These are phyloP conservation scores for Dipodomys stephensi DNA, from an alignment of 2,113 vertebrate species.

Conservation along the genomic window DNA sequence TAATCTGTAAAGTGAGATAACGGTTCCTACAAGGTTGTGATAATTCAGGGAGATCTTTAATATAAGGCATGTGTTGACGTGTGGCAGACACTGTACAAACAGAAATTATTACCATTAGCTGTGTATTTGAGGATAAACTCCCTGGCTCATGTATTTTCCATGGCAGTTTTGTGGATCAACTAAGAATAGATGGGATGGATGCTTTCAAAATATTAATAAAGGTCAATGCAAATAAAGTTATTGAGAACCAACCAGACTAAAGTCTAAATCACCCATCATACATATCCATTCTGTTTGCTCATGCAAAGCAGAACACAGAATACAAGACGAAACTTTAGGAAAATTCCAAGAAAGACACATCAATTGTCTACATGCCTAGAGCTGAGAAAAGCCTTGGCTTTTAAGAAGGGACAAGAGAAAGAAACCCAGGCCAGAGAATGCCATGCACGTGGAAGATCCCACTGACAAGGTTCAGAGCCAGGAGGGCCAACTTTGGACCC, in stretches of 20 bases:
- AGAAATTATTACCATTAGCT: slow-evolving; percentile 19
- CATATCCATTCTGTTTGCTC: slow-evolving; percentile 57
- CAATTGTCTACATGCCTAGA: neutral
- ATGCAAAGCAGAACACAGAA: slow-evolving; percentile 42
- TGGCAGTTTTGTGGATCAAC: slow-evolving; percentile 47
- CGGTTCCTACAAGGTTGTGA: neutral
- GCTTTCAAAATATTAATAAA: slow-evolving; percentile 70
- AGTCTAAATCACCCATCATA: slow-evolving; percentile 43
- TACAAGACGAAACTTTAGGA: slow-evolving; percentile 12
- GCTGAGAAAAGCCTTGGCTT: neutral
- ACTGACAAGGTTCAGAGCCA: neutral
- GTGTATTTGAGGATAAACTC: slow-evolving; percentile 8
- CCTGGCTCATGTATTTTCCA: slow-evolving; percentile 27
- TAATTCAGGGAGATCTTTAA: neutral
- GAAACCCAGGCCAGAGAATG: neutral
- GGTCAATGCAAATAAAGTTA: slow-evolving; percentile 66
- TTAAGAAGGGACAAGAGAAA: neutral
- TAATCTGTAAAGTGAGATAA: neutral
- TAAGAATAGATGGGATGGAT: neutral
- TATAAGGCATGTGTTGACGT: neutral
- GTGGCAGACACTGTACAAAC: neutral
- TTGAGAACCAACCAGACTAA: slow-evolving; percentile 59
- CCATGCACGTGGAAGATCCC: neutral
- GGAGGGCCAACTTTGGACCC: neutral
- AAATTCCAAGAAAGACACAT: slow-evolving; percentile 26